Base-by-base conservation (phyloP, 35 echinoderm and acorn worm genomes). In the Stichopus chloronotus region DNA sequence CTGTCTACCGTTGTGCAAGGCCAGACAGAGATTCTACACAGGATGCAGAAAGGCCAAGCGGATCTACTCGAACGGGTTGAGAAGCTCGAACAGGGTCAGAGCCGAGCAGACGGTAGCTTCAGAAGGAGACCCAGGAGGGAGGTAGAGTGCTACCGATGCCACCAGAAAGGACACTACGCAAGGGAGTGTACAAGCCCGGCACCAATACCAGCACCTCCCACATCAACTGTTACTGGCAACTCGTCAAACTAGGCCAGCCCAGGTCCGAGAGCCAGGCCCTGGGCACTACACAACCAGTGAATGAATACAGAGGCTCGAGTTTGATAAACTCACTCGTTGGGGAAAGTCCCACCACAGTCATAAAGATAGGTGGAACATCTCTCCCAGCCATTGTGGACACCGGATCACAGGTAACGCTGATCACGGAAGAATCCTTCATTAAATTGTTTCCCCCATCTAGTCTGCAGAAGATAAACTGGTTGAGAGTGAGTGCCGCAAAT, bases 301-400 rank as follows among this genome's bases (percentile, higher is more conserved):
- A n/a, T n/a, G n/a, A n/a, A n/a, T n/a, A n/a, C n/a, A n/a, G n/a
- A n/a, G n/a, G n/a, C n/a, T n/a, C n/a, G n/a, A n/a, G n/a, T n/a
- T n/a, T n/a, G n/a, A n/a, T n/a, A n/a, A n/a, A n/a, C n/a, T n/a
- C n/a, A n/a, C n/a, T n/a, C n/a, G n/a, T n/a, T n/a, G n/a, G n/a
- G n/a, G 55, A 82, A 9, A 55, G 88, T 57, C 88, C 88, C 53
- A 91, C 72, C 7, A 57, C 56, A 16, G 19, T 6, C 25, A 9
- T 91, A 22, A 91, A 5, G 9, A 77, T 91, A 23, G 16, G 30
- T 5, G 91, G 78, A 22, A 25, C 59, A 5, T 21, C 4, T 20
- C 9, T 79, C 8, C 19, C 58, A 24, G 90, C 90, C 1, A 53
- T 80, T 79, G 22, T 92, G 79, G 90, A 92, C 76, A 79, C 90